phyloP scores from a whole-genome alignment of 2,888 invertebrate genomes.

The Noctua janthe region DNA sequence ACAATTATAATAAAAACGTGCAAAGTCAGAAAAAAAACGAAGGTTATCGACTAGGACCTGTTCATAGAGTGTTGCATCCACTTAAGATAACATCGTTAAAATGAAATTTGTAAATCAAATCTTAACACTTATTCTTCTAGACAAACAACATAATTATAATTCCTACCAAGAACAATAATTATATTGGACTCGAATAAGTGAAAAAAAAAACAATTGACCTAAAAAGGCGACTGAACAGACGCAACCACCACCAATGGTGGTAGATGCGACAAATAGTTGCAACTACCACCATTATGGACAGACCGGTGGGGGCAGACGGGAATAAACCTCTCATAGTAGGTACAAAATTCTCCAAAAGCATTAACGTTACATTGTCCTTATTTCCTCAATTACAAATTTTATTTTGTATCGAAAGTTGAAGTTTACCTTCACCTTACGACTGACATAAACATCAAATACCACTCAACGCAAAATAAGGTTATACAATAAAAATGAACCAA shows the following conservation, averaged over 20 bases:
- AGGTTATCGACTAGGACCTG: background rate
- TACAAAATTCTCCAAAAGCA: background rate
- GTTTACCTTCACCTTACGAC: slow-evolving; percentile 12
- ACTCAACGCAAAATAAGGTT: background rate
- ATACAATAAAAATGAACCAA: background rate
- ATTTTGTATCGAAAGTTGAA: background rate
- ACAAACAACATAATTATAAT: background rate
- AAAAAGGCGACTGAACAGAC: no score
- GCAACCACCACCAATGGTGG: no score
- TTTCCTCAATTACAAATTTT: background rate
- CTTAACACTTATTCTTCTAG: background rate
- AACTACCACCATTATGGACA: no score
- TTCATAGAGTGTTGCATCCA: background rate
- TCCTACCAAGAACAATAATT: background rate
- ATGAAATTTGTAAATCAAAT: background rate
- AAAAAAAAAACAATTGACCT: background rate
- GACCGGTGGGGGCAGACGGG: no score
- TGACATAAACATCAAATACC: slow-evolving; percentile 1
- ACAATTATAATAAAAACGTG: background rate
- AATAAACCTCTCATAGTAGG: background rate
- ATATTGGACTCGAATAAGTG: background rate
- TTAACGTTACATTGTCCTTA: background rate
- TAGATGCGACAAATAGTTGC: no score
- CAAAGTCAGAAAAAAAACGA: background rate
- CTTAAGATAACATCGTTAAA: background rate